These are phyloP conservation scores for Empis livida DNA, from an alignment of 2,888 invertebrate species.

Conservation along the genomic window DNA sequence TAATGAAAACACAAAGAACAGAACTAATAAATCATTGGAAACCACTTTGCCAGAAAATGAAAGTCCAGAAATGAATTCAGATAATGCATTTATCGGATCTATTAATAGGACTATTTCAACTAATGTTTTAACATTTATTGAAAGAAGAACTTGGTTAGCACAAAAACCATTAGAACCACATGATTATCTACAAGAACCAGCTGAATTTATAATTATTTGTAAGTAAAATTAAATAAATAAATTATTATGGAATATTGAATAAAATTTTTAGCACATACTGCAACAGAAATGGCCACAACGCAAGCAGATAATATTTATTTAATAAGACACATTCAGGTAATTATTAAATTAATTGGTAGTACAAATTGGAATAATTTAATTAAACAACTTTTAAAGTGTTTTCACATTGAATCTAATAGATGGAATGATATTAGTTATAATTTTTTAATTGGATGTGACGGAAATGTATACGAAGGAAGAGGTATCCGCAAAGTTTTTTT, in stretches of 20 bases:
- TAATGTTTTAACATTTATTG: conserved; percentile 2
- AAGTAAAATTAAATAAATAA: conserved; percentile 14
- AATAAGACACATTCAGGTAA: conserved; percentile 38
- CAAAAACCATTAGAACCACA: conserved; percentile 34
- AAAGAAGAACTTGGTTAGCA: conserved; percentile 38
- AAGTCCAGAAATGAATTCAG: conserved; percentile 19
- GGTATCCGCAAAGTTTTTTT: conserved; percentile 19
- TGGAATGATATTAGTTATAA: conserved; percentile 43
- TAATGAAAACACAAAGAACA: not conserved
- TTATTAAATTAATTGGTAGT: not conserved
- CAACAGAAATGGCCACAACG: conserved; percentile 36
- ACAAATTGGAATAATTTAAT: no score
- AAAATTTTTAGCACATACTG: conserved; percentile 36
- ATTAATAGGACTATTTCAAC: conserved; percentile 17
- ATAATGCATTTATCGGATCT: conserved; percentile 21
- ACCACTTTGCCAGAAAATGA: no score
- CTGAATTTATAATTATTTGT: conserved; percentile 40
- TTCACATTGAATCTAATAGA: conserved; percentile 39
- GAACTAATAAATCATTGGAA: not conserved
- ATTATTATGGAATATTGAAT: not conserved
- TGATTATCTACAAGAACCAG: conserved; percentile 27
- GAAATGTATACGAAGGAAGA: conserved; percentile 42
- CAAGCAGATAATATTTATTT: conserved; percentile 37
- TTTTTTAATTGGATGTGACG: conserved; percentile 44
- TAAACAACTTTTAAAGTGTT: conserved; percentile 22